Evolutionary conservation across 2,797 vertebrate genomes (phyloP), one percentile per base, ranked within the genome.

Genomic region (Halcyon badia): DNA sequence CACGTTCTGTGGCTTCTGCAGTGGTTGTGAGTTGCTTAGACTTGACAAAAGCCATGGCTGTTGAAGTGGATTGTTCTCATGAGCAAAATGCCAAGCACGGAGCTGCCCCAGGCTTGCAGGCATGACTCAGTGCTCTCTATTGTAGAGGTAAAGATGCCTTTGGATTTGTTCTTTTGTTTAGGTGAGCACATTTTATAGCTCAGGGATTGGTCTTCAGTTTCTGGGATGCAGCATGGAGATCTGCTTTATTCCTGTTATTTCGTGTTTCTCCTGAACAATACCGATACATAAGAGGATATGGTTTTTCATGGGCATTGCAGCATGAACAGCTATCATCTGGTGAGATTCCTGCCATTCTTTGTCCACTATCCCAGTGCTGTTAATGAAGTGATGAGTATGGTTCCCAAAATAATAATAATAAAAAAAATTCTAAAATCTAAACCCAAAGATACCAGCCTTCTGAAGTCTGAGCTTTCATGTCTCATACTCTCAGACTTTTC

Each of bases 201-300:
- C 42, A 64, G n/a, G 78, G 33, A 10, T 14, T 51, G 14, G 11
- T 70, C 17, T 61, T 76, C 15, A 17, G 6, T 86, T 85, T 69
- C 68, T 57, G 33, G 56, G 8, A 24, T 26, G 64, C 6, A 49
- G 39, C 18, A 8, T 15, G 12, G 24, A 76, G 44, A 68, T 41
- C 22, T 68, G 39, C 20, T 76, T 88, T 86, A 39, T 60, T 83
- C 25, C 10, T 83, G 25, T 62, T 77, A 49, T 22, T 58, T 61
- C 54, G 17, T 51, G 16, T 65, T 71, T 76, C 60, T 72, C 26
- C 35, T 60, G 72, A 83, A 39, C 21, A 22, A 41, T 41, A 35
- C 5, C 14, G 48, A 44, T 37, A 30, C 7, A 20, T 49, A 64
- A 64, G 5, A 71, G 31, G 19, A 44, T 42, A 37, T 0, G 1